Conservation (phyloP, 92 coral and sea anemone genomes). For the Siderastrea radians region DNA sequence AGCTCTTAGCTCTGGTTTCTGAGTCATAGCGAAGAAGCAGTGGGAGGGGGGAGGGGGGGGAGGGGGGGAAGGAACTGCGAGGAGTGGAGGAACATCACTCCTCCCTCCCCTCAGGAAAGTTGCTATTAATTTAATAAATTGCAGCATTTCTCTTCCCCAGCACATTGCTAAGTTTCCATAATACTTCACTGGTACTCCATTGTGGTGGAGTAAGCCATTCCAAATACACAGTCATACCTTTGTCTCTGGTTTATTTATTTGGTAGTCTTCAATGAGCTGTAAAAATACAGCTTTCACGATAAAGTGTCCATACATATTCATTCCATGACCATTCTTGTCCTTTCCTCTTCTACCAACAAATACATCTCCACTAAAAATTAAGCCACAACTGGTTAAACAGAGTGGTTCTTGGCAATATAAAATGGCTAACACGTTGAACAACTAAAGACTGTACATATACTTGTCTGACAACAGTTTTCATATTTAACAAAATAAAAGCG, state of each 20-base stretch:
- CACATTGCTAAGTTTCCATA: no score
- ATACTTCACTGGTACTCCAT: no score
- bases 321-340: constrained; percentile 68
- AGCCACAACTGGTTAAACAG: neutral
- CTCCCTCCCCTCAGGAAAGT: neutral
- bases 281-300: constrained; percentile 84
- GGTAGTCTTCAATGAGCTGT: constrained; percentile 87
- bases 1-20: no score
- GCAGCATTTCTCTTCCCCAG: no score
- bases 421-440: no score
- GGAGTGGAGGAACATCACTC: neutral
- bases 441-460: no score
- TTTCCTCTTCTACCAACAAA: constrained; percentile 93
- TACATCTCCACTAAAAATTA: constrained; percentile 88
- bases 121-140: no score
- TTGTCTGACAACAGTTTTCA: no score
- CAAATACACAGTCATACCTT: constrained; percentile 31
- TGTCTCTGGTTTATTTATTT: constrained; percentile 76
- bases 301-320: constrained; percentile 96
- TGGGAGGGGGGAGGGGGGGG: no score
- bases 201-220: neutral
- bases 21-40: no score
- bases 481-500: no score
- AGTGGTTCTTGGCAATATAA: neutral
- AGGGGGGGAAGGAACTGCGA: neutral